These are phyloP conservation scores for Chitala chitala DNA, from an alignment of 2,113 vertebrate genomes.

Conservation along the genomic window DNA sequence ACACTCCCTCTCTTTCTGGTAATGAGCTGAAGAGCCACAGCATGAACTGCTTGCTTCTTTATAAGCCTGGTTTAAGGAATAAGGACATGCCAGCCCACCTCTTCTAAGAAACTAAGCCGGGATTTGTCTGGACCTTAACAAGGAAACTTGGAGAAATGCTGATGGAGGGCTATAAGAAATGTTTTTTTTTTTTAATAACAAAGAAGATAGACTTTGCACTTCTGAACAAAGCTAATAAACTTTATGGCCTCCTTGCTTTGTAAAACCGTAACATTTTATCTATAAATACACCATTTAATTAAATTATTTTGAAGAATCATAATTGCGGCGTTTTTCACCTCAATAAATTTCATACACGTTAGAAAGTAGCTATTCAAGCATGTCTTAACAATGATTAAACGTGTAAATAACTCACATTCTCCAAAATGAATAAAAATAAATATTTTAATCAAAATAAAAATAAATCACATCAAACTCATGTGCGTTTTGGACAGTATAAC, in stretches of 20 bases:
- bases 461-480: neutral
- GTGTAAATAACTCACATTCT: neutral
- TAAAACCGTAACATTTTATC: too few relatives aligned
- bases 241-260: too few relatives aligned
- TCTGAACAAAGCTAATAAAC: neutral
- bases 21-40: too few relatives aligned
- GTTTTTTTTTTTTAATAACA: slow-evolving; percentile 7
- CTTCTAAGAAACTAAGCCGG: slow-evolving; percentile 9
- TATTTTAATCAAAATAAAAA: neutral
- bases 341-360: too few relatives aligned
- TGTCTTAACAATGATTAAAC: neutral
- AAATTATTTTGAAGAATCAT: too few relatives aligned
- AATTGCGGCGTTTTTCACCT: too few relatives aligned
- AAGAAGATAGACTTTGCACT: neutral
- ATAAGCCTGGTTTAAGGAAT: slow-evolving; percentile 16
- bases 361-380: too few relatives aligned
- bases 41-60: neutral
- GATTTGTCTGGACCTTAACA: slow-evolving; percentile 19
- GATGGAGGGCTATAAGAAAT: slow-evolving; percentile 25
- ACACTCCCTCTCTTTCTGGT: too few relatives aligned
- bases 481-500: too few relatives aligned
- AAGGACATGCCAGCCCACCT: slow-evolving; percentile 24
- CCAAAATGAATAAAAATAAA: neutral
- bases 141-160: slow-evolving; percentile 21
- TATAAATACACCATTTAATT: too few relatives aligned